Base-by-base conservation (phyloP, 2,113 vertebrate genomes). In the Cryptomyrus ogoouensis region DNA sequence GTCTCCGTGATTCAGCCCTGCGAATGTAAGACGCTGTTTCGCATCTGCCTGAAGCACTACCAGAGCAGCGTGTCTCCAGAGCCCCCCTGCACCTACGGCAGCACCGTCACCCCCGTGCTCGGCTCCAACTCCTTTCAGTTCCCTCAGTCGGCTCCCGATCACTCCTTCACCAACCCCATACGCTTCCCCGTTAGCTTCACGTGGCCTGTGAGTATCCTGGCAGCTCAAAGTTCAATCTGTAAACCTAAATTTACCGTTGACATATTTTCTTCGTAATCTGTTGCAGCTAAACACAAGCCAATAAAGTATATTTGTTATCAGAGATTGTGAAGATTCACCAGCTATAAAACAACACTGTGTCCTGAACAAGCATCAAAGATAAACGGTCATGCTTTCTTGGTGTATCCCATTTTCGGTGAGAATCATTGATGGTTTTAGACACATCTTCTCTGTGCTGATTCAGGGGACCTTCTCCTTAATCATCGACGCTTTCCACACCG, bases 391-490 rank as follows among this genome's bases (percentile, higher is more conserved):
- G 24, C 31, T 77, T 77, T 19, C 31, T 42, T 19, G 15, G 35
- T 77, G 74, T 42, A 2, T 17, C 31, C 70, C 24, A 31, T 70
- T 31, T 35, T 35, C 66, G n/a, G 10, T 74, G n/a, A 3, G 66
- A 74, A 74, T 35, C 27, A n/a, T 13, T 31, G 66, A 15, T 12
- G 10, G 27, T 74, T 74, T 74, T 10, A 35, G 27, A 70, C 94
- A 99, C 98, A 5, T 98, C 98, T 0, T 97, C 99, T 88, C 95
- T 99, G 49, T 98, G 98, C 42, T 97, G 97, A 92, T 97, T 98
- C 91, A 99, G 98, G 98, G 98, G 89, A 99, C 98, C 89, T 99
- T 99, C 94, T 99, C 98, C 0, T 96, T 99, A 92, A 99, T 99
- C 93, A 98, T 99, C 17, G 98, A 99, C 92, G 98, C 98, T 21